These are phyloP conservation scores for Myodes glareolus DNA, from an alignment of 2,113 vertebrate species.

Conservation along the genomic window DNA sequence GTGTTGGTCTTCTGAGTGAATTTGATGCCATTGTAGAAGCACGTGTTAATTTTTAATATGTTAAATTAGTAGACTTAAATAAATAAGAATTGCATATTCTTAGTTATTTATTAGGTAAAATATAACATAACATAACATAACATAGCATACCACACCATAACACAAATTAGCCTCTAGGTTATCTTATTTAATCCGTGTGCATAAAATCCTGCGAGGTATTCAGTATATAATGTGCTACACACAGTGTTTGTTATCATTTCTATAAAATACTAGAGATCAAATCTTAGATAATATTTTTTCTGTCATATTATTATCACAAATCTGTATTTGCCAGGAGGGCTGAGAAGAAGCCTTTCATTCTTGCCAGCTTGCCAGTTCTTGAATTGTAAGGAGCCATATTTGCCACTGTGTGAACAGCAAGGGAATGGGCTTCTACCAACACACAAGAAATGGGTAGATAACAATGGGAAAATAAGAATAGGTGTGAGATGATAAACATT, in stretches of 20 bases:
- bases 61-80: slow-evolving; percentile 23
- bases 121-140: not conserved
- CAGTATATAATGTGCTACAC: not conserved
- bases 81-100: not conserved
- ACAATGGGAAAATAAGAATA: slow-evolving; percentile 42
- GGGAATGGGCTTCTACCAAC: not conserved
- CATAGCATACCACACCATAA: not conserved
- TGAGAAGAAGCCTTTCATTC: not conserved
- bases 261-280: not conserved
- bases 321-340: not conserved
- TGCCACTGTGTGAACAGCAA: not conserved
- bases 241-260: slow-evolving; percentile 32
- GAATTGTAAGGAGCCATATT: not conserved
- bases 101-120: not conserved
- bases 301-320: not conserved
- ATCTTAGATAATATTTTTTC: not conserved
- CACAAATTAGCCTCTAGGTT: slow-evolving; percentile 1
- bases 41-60: slow-evolving; percentile 34
- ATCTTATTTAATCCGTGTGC: slow-evolving; percentile 30
- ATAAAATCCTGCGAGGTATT: slow-evolving; percentile 23
- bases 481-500: not conserved
- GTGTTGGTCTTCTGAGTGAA: not conserved
- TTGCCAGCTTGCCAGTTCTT: not conserved
- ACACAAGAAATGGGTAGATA: not conserved
- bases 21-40: not conserved